Conservation (phyloP, 2,888 invertebrate species). For the Monoplex corrugatus region DNA sequence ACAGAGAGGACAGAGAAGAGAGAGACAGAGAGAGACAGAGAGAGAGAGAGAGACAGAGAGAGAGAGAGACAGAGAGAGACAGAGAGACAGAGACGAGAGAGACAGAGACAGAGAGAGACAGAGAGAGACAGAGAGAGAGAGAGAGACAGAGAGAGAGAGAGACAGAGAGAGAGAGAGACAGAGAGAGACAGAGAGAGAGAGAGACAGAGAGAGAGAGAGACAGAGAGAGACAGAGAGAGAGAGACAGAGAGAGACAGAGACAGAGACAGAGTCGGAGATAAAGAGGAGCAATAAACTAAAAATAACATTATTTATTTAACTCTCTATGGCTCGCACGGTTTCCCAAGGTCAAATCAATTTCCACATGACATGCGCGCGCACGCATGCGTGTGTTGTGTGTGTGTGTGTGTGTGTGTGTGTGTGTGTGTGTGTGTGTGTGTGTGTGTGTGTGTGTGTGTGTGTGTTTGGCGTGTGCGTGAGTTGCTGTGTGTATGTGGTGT, state of each 20-base stretch:
- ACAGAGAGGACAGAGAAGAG: too few relatives aligned
- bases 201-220: neutral
- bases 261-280: neutral
- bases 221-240: neutral
- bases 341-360: too few relatives aligned
- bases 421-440: too few relatives aligned
- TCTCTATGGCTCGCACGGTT: too few relatives aligned
- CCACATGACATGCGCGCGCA: too few relatives aligned
- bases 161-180: neutral
- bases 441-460: too few relatives aligned
- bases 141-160: neutral
- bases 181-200: neutral
- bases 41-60: neutral
- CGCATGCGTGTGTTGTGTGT: too few relatives aligned
- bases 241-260: neutral
- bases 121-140: neutral
- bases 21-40: neutral
- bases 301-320: too few relatives aligned
- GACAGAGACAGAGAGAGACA: neutral
- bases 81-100: neutral
- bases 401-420: too few relatives aligned
- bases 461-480: too few relatives aligned
- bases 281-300: too few relatives aligned
- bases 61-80: neutral
- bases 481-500: too few relatives aligned